phyloP scores from a whole-genome alignment of 1,140 invertebrate genomes.

The Cyphomyrmex costatus region DNA sequence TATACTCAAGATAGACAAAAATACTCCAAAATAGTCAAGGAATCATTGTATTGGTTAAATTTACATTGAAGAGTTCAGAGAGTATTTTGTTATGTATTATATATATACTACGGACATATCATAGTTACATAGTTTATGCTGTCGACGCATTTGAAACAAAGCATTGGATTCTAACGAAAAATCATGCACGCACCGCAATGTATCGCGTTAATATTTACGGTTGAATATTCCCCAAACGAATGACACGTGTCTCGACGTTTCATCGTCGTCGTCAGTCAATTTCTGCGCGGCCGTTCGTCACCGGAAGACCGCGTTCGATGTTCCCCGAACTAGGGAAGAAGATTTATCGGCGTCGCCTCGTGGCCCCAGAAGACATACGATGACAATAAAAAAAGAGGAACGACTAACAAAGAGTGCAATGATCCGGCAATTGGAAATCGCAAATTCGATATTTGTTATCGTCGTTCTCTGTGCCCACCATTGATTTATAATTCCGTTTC shows the following conservation, averaged over 20 bases:
- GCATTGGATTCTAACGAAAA: constrained; percentile 7
- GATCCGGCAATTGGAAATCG: constrained; percentile 43
- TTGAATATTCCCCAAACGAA: constrained; percentile 56
- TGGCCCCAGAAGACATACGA: constrained; percentile 29
- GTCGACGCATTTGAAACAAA: constrained; percentile 25
- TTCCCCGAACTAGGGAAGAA: constrained; percentile 43
- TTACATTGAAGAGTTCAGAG: not conserved
- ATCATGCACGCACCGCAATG: not conserved
- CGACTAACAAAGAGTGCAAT: constrained; percentile 38
- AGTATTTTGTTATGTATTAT: not conserved
- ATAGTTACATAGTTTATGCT: constrained; percentile 1
- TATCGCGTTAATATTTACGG: constrained; percentile 57
- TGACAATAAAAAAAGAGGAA: constrained; percentile 22
- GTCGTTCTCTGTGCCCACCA: no score
- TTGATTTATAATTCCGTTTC: constrained; percentile 40
- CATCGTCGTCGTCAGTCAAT: constrained; percentile 61
- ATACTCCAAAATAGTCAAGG: not conserved
- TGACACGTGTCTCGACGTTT: constrained; percentile 33
- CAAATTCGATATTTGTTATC: constrained; percentile 39
- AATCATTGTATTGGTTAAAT: constrained; percentile 10
- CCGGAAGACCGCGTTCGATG: constrained; percentile 43
- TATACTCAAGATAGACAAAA: no score
- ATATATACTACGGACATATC: not conserved
- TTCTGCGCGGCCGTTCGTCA: constrained; percentile 48
- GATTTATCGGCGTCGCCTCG: constrained; percentile 63